Evolutionary conservation across 2,888 invertebrate genomes (phyloP).

Genomic region (Disparrhopalites patrizii): DNA sequence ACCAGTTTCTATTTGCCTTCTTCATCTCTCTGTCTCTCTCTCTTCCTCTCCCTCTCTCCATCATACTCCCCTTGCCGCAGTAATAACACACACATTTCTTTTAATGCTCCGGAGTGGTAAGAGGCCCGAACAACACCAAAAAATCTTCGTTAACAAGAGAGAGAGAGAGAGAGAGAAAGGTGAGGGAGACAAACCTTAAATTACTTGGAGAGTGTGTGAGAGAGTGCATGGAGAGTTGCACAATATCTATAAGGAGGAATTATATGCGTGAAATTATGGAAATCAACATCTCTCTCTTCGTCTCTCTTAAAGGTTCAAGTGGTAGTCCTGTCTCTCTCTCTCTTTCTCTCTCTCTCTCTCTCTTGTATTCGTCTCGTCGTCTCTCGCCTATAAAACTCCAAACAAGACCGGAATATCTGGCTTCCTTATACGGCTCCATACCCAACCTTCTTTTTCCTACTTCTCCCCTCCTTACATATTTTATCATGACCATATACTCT

Average conservation of each 20-base stretch:
- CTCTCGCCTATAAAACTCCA: slow-evolving; percentile 5
- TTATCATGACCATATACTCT: slow-evolving; percentile 7
- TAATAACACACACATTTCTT: background rate
- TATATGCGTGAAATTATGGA: slow-evolving; percentile 33
- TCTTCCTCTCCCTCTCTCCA: background rate
- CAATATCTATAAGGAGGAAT: too few relatives aligned
- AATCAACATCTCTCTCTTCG: too few relatives aligned
- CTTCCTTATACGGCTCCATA: slow-evolving; percentile 38
- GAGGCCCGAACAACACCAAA: background rate
- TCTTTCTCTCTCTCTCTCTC: background rate
- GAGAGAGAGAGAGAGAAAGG: slow-evolving; percentile 3
- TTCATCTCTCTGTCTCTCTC: slow-evolving; percentile 1
- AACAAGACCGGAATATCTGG: slow-evolving; percentile 38
- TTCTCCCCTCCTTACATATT: background rate
- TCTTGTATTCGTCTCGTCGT: background rate
- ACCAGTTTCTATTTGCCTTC: slow-evolving; percentile 26
- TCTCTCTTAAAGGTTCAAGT: too few relatives aligned
- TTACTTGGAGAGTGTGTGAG: slow-evolving; percentile 1
- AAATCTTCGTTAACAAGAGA: background rate
- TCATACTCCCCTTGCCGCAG: background rate
- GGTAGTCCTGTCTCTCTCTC: background rate
- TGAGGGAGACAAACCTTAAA: slow-evolving; percentile 19
- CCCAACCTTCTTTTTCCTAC: slow-evolving; percentile 8
- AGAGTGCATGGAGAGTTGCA: background rate
- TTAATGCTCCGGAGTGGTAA: background rate